Percentiles rank a stretch among this genome's conserved stretches.
Conservation (phyloP, 2,113 vertebrate species). For the Verasper variegatus region DNA sequence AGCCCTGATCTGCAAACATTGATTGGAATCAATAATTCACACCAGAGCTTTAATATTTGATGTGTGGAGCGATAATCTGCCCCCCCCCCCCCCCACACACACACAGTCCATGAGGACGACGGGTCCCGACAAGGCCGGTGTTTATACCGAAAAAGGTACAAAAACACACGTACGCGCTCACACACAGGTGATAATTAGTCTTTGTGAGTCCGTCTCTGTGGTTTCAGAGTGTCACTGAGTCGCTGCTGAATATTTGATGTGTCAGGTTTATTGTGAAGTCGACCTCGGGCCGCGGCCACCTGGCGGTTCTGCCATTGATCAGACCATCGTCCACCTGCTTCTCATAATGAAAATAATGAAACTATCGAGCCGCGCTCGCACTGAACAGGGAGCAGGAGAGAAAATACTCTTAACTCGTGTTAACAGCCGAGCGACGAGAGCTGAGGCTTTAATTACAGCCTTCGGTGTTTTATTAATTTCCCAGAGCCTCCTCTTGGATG, state of each 20-base stretch:
- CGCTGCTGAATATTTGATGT: slow-evolving; percentile 65
- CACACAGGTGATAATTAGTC: slow-evolving; percentile 27
- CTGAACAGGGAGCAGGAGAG: slow-evolving; percentile 10
- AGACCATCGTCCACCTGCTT: slow-evolving; percentile 27
- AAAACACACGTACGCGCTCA: slow-evolving; percentile 2
- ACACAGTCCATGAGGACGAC: not conserved
- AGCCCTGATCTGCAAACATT: slow-evolving; percentile 71
- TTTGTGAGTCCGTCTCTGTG: slow-evolving; percentile 15
- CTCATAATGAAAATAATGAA: slow-evolving; percentile 46
- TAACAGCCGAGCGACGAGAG: not conserved
- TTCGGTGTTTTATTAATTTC: not conserved
- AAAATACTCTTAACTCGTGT: not conserved
- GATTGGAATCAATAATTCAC: slow-evolving; percentile 77
- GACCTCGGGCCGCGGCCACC: slow-evolving; percentile 31
- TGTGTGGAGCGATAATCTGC: slow-evolving; percentile 60
- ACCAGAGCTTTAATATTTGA: slow-evolving; percentile 65
- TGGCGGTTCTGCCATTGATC: slow-evolving; percentile 40
- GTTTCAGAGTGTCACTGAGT: slow-evolving; percentile 15
- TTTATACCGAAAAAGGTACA: not conserved
- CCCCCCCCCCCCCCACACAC: too few species aligned
- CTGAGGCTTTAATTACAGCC: slow-evolving; percentile 3
- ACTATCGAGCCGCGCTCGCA: slow-evolving; percentile 36
- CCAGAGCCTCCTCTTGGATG: not conserved
- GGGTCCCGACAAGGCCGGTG: too few species aligned
- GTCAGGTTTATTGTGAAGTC: slow-evolving; percentile 53